Evolutionary conservation across 2,888 invertebrate genomes (phyloP).

Genomic region (Ichneumoninae sp.): DNA sequence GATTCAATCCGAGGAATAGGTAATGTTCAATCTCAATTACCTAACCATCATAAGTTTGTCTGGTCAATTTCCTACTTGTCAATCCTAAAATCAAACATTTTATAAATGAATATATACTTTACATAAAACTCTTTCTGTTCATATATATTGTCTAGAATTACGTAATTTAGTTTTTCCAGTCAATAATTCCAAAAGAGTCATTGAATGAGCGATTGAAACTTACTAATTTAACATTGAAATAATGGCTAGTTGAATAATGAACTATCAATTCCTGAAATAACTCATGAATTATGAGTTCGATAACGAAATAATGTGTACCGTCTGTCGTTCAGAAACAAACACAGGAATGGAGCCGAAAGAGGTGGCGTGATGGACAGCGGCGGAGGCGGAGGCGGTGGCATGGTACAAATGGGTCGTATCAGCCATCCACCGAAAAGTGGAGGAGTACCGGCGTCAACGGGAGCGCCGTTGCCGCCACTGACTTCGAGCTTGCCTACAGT

Average conservation of each 20-base stretch:
- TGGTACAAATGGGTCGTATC: conserved; percentile 79
- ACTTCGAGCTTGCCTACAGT: conserved; percentile 79
- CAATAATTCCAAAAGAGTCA: background rate
- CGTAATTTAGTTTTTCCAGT: background rate
- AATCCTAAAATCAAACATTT: too few relatives aligned
- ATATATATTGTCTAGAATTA: background rate
- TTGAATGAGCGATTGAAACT: background rate
- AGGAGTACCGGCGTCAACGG: conserved; percentile 64
- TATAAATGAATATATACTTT: too few relatives aligned
- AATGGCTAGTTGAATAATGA: background rate
- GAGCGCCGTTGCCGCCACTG: conserved; percentile 75
- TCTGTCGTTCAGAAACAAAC: conserved; percentile 78
- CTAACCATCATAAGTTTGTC: too few relatives aligned
- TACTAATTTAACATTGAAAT: background rate
- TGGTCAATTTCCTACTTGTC: too few relatives aligned
- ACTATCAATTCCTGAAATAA: background rate
- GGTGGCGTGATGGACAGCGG: conserved; percentile 71
- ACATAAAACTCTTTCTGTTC: too few relatives aligned
- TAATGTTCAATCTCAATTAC: conserved; percentile 63
- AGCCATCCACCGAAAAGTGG: conserved; percentile 78
- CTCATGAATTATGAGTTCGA: background rate
- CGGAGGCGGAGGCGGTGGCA: conserved; percentile 70
- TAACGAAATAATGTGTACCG: background rate
- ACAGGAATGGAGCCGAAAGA: conserved; percentile 82
- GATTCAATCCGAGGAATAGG: conserved; percentile 84